A percentile compares a stretch with the other conserved stretches of the same genome.
Evolutionary conservation across 2,888 invertebrate genomes (phyloP).

Genomic region (Gnatocerus cornutus): DNA sequence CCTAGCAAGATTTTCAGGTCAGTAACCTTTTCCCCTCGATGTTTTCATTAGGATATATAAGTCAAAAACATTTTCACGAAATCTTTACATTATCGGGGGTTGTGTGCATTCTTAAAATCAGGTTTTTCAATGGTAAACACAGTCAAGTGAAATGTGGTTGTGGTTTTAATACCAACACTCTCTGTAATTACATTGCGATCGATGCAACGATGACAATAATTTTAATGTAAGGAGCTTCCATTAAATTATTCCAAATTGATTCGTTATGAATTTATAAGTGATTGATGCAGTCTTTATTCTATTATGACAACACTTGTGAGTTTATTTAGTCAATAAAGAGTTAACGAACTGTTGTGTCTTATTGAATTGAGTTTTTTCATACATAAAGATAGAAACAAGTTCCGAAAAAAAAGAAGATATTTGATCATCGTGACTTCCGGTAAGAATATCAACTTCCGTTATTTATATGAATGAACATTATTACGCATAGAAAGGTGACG

Average conservation of each 20-base stretch:
- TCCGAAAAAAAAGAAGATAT: constrained; percentile 54
- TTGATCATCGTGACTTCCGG: constrained; percentile 60
- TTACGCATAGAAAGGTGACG: constrained; percentile 27
- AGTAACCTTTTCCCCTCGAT: constrained; percentile 63
- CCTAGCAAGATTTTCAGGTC: constrained; percentile 77
- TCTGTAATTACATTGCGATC: too few species aligned
- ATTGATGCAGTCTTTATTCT: neutral
- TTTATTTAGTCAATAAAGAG: neutral
- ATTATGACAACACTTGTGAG: neutral
- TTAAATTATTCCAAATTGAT: too few species aligned
- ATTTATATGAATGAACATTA: constrained; percentile 17
- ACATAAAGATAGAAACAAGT: constrained; percentile 50
- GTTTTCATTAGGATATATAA: constrained; percentile 1
- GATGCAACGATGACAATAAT: too few species aligned
- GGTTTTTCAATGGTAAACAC: too few species aligned
- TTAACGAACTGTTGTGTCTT: neutral
- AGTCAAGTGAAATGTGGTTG: too few species aligned
- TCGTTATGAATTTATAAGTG: too few species aligned
- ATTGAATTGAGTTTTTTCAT: neutral
- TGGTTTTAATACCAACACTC: too few species aligned
- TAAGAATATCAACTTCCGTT: constrained; percentile 58
- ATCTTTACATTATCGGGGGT: neutral
- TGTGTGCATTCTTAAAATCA: neutral
- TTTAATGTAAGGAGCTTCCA: too few species aligned
- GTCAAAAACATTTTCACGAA: neutral